Evolutionary conservation across 2,888 invertebrate genomes (phyloP).

Genomic region (Dryadula phaetusa): DNA sequence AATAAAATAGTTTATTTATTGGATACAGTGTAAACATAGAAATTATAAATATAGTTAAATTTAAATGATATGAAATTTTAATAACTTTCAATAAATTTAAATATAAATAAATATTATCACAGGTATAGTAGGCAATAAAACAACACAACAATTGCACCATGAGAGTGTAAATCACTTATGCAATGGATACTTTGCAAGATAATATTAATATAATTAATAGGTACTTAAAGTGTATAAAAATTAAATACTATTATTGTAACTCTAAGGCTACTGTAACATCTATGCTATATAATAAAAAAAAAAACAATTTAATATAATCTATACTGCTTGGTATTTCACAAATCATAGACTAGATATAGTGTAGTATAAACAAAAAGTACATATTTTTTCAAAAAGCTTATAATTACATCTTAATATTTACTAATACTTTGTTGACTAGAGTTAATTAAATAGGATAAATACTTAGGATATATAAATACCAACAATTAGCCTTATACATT

Average conservation of each 20-base stretch:
- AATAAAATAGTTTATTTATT: constrained; percentile 2
- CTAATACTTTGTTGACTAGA: constrained; percentile 41
- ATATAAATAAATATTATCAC: constrained; percentile 28
- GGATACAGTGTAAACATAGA: constrained; percentile 4
- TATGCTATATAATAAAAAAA: not conserved
- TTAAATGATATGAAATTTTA: constrained; percentile 25
- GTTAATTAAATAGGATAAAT: constrained; percentile 28
- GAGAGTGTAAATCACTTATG: not conserved
- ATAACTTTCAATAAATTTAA: constrained; percentile 15
- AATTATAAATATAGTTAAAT: not conserved
- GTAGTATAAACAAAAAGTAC: not conserved
- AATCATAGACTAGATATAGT: constrained; percentile 1
- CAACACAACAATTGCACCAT: constrained; percentile 5
- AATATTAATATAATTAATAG: too few relatives aligned
- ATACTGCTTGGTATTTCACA: not conserved
- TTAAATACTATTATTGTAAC: constrained; percentile 13
- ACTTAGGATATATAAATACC: constrained; percentile 27
- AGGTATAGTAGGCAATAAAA: constrained; percentile 27
- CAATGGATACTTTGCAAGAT: constrained; percentile 4
- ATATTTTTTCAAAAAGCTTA: constrained; percentile 5
- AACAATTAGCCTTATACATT: constrained; percentile 21
- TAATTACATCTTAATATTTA: constrained; percentile 7
- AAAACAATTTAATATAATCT: not conserved
- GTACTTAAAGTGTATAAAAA: constrained; percentile 17
- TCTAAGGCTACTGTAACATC: constrained; percentile 9